Evolutionary conservation across 2,888 invertebrate genomes (phyloP).

Genomic region (Chirona hameri): DNA sequence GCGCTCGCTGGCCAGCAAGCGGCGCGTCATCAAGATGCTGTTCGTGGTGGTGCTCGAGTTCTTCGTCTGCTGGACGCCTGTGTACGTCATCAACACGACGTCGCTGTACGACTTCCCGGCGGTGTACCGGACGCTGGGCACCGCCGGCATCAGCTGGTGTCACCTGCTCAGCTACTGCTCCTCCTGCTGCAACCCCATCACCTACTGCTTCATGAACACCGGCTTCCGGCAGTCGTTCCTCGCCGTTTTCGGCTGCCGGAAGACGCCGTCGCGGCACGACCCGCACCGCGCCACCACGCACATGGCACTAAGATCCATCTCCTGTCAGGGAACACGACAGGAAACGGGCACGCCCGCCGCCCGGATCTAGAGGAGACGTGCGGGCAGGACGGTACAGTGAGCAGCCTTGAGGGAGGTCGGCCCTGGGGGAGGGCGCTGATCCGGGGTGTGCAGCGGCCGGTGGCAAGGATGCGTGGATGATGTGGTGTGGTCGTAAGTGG

Average conservation of each 20-base stretch:
- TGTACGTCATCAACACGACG: constrained; percentile 59
- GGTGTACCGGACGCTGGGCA: constrained; percentile 53
- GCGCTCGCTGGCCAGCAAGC: constrained; percentile 51
- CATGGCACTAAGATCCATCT: background rate
- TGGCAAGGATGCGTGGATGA: too few species aligned
- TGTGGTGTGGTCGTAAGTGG: too few species aligned
- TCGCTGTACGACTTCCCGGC: constrained; percentile 53
- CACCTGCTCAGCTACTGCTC: constrained; percentile 60
- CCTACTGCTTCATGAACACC: constrained; percentile 66
- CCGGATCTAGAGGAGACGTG: background rate
- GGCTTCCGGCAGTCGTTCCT: constrained; percentile 62
- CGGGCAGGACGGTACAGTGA: too few species aligned
- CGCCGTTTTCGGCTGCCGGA: constrained; percentile 56
- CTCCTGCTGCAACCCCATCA: constrained; percentile 64
- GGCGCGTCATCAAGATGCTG: constrained; percentile 60
- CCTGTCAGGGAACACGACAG: background rate
- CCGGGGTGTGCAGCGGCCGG: too few species aligned
- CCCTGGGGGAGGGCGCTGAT: too few species aligned
- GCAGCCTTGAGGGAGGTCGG: too few species aligned
- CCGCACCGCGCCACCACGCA: constrained; percentile 3
- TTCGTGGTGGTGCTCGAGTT: constrained; percentile 66
- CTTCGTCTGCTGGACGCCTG: constrained; percentile 67
- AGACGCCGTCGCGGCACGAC: constrained; percentile 7
- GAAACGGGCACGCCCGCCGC: background rate
- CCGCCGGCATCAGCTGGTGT: constrained; percentile 54